Evolutionary conservation across 2,797 vertebrate genomes (phyloP).

Genomic region (Argyrosomus regius): DNA sequence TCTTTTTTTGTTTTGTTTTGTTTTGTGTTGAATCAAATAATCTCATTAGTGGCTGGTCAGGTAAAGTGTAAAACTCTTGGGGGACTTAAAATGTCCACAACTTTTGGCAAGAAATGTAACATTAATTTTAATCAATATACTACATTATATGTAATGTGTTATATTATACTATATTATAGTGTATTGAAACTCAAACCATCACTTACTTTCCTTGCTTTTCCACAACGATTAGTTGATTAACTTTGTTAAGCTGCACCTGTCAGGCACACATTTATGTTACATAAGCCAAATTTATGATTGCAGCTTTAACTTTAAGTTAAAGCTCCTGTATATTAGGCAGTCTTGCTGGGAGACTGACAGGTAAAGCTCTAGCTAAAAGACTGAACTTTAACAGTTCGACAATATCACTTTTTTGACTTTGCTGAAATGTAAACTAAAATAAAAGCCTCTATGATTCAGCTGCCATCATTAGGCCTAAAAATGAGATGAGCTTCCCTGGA

Average conservation of each 20-base stretch:
- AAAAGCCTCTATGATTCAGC: slow-evolving; percentile 18
- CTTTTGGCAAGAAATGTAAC: not conserved
- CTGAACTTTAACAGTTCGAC: not conserved
- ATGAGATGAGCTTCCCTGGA: slow-evolving; percentile 4
- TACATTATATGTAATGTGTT: not conserved
- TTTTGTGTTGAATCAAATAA: not conserved
- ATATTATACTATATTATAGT: not conserved
- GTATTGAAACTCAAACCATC: not conserved
- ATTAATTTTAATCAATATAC: not conserved
- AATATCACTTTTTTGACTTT: not conserved
- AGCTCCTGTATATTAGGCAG: not conserved
- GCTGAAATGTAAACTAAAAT: not conserved
- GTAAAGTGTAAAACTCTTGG: not conserved
- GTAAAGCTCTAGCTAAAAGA: slow-evolving; percentile 5
- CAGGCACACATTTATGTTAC: not conserved
- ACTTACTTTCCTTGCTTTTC: not conserved
- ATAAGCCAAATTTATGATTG: not conserved
- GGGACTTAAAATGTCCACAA: not conserved
- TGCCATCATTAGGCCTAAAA: not conserved
- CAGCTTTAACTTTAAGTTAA: not conserved
- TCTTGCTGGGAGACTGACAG: not conserved
- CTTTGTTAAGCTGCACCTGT: not conserved
- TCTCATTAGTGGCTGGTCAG: not conserved
- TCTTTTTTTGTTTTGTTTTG: no score
- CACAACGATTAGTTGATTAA: not conserved